Percentiles rank a stretch among this genome's conserved stretches.
These are phyloP conservation scores for Meriones unguiculatus DNA, from an alignment of 2,113 vertebrate species.

Conservation along the genomic window DNA sequence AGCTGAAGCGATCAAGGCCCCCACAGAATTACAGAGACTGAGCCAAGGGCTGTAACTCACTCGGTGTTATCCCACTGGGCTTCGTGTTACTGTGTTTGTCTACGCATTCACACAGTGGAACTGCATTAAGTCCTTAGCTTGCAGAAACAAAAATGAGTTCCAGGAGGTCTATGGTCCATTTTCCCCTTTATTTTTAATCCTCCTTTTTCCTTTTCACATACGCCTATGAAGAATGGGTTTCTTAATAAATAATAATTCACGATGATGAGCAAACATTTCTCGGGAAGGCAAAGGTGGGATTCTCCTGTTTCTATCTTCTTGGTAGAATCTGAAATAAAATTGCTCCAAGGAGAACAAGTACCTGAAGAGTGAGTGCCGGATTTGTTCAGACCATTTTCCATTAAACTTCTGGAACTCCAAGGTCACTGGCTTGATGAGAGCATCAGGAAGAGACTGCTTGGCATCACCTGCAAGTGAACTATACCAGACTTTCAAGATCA, in stretches of 20 bases:
- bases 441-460: not conserved
- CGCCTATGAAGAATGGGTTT: not conserved
- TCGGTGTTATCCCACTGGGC: not conserved
- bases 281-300: not conserved
- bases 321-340: conserved; percentile 45
- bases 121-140: conserved; percentile 29
- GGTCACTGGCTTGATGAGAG: not conserved
- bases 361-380: not conserved
- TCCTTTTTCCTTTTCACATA: not conserved
- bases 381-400: conserved; percentile 39
- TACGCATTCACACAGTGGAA: not conserved
- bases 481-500: not conserved
- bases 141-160: conserved; percentile 14
- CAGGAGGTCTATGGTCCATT: not conserved
- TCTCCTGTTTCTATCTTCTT: conserved; percentile 24
- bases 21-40: not conserved
- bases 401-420: not conserved
- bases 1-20: not conserved
- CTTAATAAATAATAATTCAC: conserved; percentile 57
- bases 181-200: not conserved
- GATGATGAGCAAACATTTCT: not conserved
- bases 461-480: conserved; percentile 12
- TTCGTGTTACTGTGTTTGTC: not conserved
- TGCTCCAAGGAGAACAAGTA: not conserved
- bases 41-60: not conserved